Percentiles rank a stretch among this genome's conserved stretches.
These are phyloP conservation scores for Astur gentilis DNA, from an alignment of 2,113 vertebrate species.

Conservation along the genomic window DNA sequence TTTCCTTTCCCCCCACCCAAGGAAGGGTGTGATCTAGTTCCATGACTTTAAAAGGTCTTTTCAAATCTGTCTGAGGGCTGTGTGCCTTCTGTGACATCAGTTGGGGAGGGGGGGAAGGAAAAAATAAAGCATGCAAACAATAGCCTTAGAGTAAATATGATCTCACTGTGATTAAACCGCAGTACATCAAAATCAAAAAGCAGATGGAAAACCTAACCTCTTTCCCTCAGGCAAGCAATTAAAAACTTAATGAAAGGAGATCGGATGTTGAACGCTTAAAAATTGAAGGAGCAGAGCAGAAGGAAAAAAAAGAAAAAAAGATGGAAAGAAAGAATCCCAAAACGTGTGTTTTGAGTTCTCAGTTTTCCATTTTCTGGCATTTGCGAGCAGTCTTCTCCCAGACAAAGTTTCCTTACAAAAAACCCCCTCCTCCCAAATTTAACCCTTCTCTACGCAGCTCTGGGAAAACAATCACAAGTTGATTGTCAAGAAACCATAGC, in stretches of 20 bases:
- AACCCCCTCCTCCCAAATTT: neutral
- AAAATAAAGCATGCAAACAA: constrained; percentile 54
- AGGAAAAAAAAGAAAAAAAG: constrained; percentile 1
- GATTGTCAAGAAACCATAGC: neutral
- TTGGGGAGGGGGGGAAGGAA: neutral
- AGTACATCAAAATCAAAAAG: constrained; percentile 71
- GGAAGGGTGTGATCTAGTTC: constrained; percentile 53
- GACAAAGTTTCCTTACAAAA: neutral
- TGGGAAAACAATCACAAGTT: neutral
- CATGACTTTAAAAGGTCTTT: constrained; percentile 53
- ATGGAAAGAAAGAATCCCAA: constrained; percentile 13
- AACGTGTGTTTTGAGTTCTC: neutral
- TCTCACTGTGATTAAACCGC: constrained; percentile 73
- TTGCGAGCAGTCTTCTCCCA: neutral
- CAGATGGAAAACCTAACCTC: constrained; percentile 71
- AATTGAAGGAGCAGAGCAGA: constrained; percentile 27
- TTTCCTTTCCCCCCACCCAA: constrained; percentile 43
- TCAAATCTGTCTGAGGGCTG: neutral
- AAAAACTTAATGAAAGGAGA: constrained; percentile 72
- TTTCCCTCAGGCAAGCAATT: constrained; percentile 72
- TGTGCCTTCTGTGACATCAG: constrained; percentile 29
- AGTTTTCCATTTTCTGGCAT: constrained; percentile 49
- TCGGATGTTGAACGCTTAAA: neutral
- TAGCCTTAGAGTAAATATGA: constrained; percentile 68
- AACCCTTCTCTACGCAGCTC: neutral